Evolutionary conservation across 1,140 invertebrate genomes (phyloP).

Genomic region (Drosophila melanica): DNA sequence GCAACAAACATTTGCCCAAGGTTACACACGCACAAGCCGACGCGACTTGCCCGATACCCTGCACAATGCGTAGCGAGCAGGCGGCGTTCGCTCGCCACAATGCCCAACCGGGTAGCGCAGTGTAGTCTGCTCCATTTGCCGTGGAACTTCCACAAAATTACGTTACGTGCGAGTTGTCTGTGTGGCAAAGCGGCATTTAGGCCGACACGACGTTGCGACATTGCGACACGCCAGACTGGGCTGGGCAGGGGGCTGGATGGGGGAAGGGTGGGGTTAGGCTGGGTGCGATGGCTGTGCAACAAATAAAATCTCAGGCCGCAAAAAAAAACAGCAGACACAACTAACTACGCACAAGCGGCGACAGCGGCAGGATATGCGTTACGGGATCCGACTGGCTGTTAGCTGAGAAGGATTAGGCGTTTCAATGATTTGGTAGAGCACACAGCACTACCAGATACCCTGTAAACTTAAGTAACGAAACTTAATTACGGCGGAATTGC

Average conservation of each 20-base stretch:
- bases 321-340: slow-evolving; percentile 63
- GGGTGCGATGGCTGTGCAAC: slow-evolving; percentile 14
- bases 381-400: slow-evolving; percentile 31
- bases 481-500: too few species aligned
- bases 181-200: slow-evolving; percentile 50
- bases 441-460: not conserved
- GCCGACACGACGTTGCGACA: slow-evolving; percentile 22
- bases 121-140: slow-evolving; percentile 53
- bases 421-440: not conserved
- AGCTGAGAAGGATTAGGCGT: slow-evolving; percentile 25
- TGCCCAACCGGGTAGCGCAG: slow-evolving; percentile 40
- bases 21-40: not conserved
- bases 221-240: slow-evolving; percentile 38
- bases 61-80: not conserved
- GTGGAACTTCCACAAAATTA: slow-evolving; percentile 65
- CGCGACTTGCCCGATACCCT: slow-evolving; percentile 41
- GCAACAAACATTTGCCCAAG: slow-evolving; percentile 55
- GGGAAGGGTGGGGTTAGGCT: too few species aligned
- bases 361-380: slow-evolving; percentile 69
- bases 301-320: slow-evolving; percentile 76
- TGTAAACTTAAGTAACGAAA: not conserved
- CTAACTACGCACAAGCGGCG: slow-evolving; percentile 71
- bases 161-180: slow-evolving; percentile 41
- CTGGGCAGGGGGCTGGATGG: slow-evolving; percentile 33
- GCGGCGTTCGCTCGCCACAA: not conserved